These are phyloP conservation scores for Pelecanoides urinatrix DNA, from an alignment of 2,113 vertebrate species.

Conservation along the genomic window DNA sequence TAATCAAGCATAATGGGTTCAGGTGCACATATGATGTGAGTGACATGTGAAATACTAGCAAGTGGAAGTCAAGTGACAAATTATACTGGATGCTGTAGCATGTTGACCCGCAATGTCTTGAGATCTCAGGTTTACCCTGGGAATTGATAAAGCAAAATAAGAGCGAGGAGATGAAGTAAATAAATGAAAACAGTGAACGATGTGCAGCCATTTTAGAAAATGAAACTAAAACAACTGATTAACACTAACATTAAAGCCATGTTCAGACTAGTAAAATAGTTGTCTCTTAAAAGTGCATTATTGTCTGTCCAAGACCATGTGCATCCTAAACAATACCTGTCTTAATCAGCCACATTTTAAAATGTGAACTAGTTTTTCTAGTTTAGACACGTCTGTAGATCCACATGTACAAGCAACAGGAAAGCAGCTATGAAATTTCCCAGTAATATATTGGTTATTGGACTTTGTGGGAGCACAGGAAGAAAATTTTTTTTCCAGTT, in stretches of 20 bases:
- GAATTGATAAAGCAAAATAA: not conserved
- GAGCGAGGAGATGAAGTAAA: not conserved
- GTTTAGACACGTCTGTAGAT: not conserved
- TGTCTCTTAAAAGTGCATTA: not conserved
- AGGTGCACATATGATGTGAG: not conserved
- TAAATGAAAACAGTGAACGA: not conserved
- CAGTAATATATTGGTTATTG: not conserved
- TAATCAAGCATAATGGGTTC: conserved; percentile 42
- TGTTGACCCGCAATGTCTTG: not conserved
- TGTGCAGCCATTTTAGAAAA: not conserved
- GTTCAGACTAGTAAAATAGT: not conserved
- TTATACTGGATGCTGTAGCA: not conserved
- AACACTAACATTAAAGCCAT: not conserved
- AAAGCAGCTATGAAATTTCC: not conserved
- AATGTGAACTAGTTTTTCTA: not conserved
- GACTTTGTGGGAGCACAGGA: not conserved
- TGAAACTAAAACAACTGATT: rapidly evolving
- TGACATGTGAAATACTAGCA: not conserved
- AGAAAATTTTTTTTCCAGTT: not conserved
- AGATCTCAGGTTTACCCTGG: not conserved
- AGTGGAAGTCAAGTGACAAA: not conserved
- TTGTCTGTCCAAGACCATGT: not conserved
- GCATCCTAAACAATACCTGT: not conserved
- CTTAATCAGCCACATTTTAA: not conserved
- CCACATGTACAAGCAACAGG: not conserved